These are phyloP conservation scores for Ectemnius lituratus DNA, from an alignment of 2,888 invertebrate genomes.

Conservation along the genomic window DNA sequence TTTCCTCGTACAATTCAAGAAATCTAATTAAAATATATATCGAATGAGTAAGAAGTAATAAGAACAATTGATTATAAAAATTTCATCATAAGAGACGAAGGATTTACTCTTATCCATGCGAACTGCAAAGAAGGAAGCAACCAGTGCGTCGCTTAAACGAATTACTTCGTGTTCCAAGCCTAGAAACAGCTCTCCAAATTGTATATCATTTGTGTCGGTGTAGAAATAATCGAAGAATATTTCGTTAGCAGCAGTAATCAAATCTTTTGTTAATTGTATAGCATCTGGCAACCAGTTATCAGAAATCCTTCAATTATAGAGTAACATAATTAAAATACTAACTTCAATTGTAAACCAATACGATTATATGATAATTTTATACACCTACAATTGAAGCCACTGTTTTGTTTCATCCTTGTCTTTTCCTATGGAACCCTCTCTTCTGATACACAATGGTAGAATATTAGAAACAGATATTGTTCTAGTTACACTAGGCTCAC, in stretches of 20 bases:
- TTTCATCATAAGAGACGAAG: conserved; percentile 5
- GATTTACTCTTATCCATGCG: conserved; percentile 55
- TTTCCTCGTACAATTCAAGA: background rate
- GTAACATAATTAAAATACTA: background rate
- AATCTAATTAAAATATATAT: background rate
- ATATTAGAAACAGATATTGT: conserved; percentile 58
- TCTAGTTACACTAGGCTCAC: conserved; percentile 51
- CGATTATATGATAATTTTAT: background rate
- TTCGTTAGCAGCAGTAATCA: conserved; percentile 55
- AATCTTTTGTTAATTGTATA: conserved; percentile 59
- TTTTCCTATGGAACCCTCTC: background rate
- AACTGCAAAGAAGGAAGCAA: conserved; percentile 61
- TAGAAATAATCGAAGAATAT: conserved; percentile 64
- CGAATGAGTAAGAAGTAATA: background rate
- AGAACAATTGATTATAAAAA: conserved; percentile 7
- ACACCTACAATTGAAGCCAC: background rate
- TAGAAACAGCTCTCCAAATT: conserved; percentile 70
- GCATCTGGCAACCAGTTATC: conserved; percentile 63
- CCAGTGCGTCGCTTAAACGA: conserved; percentile 62
- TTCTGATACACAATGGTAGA: conserved; percentile 43
- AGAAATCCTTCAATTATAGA: conserved; percentile 26
- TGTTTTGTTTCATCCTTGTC: background rate
- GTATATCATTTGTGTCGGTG: conserved; percentile 50
- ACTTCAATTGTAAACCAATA: background rate
- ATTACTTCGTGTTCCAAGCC: conserved; percentile 62